Evolutionary conservation across 2,888 invertebrate species (phyloP).

Genomic region (Griposia aprilina): DNA sequence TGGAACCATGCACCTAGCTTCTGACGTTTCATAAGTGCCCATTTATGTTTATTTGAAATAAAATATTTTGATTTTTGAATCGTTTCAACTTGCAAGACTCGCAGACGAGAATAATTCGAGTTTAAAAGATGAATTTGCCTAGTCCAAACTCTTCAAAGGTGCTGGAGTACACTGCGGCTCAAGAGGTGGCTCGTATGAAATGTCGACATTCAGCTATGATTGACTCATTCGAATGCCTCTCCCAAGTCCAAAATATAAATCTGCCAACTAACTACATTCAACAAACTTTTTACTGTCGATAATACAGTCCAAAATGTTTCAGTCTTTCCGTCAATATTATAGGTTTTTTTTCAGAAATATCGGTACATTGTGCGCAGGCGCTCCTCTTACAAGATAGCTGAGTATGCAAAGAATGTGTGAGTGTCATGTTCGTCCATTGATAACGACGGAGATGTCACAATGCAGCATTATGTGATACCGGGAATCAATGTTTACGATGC

Average conservation of each 20-base stretch:
- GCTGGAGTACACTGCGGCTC: too few species aligned
- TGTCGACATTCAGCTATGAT: not conserved
- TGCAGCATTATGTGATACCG: constrained; percentile 68
- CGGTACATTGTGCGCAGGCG: constrained; percentile 14
- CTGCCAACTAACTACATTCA: not conserved
- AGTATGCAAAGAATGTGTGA: constrained; percentile 60
- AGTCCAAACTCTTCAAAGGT: not conserved
- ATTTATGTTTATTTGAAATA: too few species aligned
- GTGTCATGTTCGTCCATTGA: constrained; percentile 66
- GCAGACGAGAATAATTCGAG: not conserved
- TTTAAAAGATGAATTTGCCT: not conserved
- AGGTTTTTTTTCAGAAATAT: constrained; percentile 31
- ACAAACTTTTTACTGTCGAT: not conserved
- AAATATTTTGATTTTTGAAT: too few species aligned
- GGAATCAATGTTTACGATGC: constrained; percentile 65
- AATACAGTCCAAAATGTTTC: not conserved
- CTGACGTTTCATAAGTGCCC: too few species aligned
- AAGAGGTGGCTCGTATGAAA: too few species aligned
- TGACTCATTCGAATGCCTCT: constrained; percentile 8
- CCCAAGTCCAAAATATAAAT: not conserved
- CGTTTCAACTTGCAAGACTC: not conserved
- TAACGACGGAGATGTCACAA: constrained; percentile 69
- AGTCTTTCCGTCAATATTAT: not conserved
- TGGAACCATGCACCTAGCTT: too few species aligned
- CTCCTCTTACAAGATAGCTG: constrained; percentile 64